Base-by-base conservation (phyloP, 2,113 vertebrate genomes). In the Campylorhamphus procurvoides region DNA sequence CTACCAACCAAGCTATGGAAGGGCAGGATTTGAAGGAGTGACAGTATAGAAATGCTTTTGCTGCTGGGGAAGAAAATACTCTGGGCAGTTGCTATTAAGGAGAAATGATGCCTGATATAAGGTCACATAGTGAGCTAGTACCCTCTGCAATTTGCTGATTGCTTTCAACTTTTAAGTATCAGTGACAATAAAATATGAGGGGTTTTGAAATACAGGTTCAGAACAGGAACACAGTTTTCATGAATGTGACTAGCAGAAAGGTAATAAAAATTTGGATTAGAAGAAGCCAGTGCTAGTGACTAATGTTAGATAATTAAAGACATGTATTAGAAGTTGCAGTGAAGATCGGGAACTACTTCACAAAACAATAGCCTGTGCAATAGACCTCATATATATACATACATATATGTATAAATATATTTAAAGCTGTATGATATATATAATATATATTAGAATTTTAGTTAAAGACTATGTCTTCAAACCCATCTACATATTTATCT, bases 101-200 rank as follows among this genome's bases (percentile, higher is more conserved):
- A 77, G 6, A 89, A 71, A 58, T 67, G 40, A 7, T 84, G 87
- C 33, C 81, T 78, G n/a, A 87, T 91, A 53, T 19, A 8, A 78
- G 40, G 31, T 66, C 46, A 40, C 0, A 0, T 28, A 66, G 28
- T 1, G 1, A 46, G 8, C 37, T 81, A 14, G 7, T 66, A 81
- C 31, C 9, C 7, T 77, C n/a, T 59, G 52, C 55, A 76, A 19
- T 73, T 91, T 89, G 15, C 59, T 89, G 59, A 52, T 29, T 77
- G 33, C 39, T 94, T 86, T 86, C 52, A 75, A 29, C 33, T 91
- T 91, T 64, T 68, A 66, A 2, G 1, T 2, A 5, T 28, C 28
- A 78, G 10, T 44, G 40, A 37, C 22, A 74, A 55, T 68, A 62
- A 81, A 93, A 74, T 8, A 40, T 0, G 1, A 94, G 8, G 40